phyloP scores from a whole-genome alignment of 1,140 invertebrate species.

The Cylas formicarius region DNA sequence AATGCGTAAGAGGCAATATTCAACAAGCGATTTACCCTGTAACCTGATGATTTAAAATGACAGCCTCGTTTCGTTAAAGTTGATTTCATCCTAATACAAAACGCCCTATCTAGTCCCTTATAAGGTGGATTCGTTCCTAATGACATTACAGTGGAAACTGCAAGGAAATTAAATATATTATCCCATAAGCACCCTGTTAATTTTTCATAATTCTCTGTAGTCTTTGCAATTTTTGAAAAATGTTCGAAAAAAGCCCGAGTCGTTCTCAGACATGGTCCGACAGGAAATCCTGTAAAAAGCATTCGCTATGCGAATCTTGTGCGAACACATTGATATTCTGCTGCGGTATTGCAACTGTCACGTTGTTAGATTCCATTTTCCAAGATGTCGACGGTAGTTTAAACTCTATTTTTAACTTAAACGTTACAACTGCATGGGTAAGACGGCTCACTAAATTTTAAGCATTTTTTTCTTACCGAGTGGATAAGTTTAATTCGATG shows the following conservation, averaged over 20 bases:
- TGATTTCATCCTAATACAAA: slow-evolving; percentile 96
- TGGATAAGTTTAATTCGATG: no score
- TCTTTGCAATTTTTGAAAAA: not conserved
- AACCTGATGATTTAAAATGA: slow-evolving; percentile 96
- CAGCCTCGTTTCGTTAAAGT: slow-evolving; percentile 95
- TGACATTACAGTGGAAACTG: slow-evolving; percentile 83
- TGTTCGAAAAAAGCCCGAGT: not conserved
- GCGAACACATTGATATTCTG: no score
- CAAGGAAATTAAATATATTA: slow-evolving; percentile 34
- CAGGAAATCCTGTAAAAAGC: no score
- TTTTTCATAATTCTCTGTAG: not conserved
- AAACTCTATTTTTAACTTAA: no score
- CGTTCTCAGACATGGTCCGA: no score
- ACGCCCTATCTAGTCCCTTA: slow-evolving; percentile 83
- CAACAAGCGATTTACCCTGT: slow-evolving; percentile 69
- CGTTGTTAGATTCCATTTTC: no score
- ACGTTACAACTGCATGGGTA: no score
- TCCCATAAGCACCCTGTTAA: not conserved
- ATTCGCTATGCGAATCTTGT: no score
- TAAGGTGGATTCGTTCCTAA: slow-evolving; percentile 64
- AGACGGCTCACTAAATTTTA: no score
- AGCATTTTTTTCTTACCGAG: no score
- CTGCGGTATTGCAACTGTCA: no score
- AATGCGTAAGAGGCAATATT: not conserved
- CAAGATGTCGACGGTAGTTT: no score